phyloP scores from a whole-genome alignment of 2,113 vertebrate genomes.

The Hypocryptadius cinnamomeus region DNA sequence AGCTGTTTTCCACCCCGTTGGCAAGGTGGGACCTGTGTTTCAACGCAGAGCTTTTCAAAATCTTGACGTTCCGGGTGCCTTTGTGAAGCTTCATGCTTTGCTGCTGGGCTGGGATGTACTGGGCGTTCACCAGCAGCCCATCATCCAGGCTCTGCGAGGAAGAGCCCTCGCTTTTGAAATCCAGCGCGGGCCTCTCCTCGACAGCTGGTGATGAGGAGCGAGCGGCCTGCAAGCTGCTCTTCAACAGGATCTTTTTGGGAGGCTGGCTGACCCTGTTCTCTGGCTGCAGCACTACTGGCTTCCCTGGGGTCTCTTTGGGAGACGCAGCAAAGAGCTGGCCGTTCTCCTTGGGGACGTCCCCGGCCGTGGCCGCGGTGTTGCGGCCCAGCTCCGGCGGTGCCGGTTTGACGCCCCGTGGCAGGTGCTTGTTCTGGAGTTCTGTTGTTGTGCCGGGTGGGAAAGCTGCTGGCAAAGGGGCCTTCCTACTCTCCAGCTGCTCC shows the following conservation, averaged over 20 bases:
- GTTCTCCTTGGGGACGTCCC: slow-evolving; percentile 63
- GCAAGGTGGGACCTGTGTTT: slow-evolving; percentile 60
- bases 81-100: slow-evolving; percentile 69
- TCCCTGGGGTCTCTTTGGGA: slow-evolving; percentile 64
- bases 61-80: slow-evolving; percentile 67
- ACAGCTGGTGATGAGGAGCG: neutral
- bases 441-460: neutral
- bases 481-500: slow-evolving; percentile 70
- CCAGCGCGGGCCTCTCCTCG: slow-evolving; percentile 62
- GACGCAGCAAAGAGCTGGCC: slow-evolving; percentile 35
- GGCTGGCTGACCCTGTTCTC: slow-evolving; percentile 66
- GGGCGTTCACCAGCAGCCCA: slow-evolving; percentile 69
- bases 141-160: slow-evolving; percentile 81
- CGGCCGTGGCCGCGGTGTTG: neutral
- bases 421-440: slow-evolving; percentile 64
- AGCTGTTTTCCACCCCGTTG: slow-evolving; percentile 39
- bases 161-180: slow-evolving; percentile 76
- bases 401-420: slow-evolving; percentile 36
- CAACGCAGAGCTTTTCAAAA: slow-evolving; percentile 57
- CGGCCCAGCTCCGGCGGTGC: slow-evolving; percentile 30
- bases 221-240: slow-evolving; percentile 28
- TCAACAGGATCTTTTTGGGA: slow-evolving; percentile 62
- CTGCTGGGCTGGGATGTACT: slow-evolving; percentile 68
- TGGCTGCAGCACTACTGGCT: neutral
- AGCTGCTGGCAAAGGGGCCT: neutral